Percentiles rank a stretch among this genome's conserved stretches.
Evolutionary conservation across 1,140 invertebrate genomes (phyloP).

Genomic region (Zaprionus nigranus): DNA sequence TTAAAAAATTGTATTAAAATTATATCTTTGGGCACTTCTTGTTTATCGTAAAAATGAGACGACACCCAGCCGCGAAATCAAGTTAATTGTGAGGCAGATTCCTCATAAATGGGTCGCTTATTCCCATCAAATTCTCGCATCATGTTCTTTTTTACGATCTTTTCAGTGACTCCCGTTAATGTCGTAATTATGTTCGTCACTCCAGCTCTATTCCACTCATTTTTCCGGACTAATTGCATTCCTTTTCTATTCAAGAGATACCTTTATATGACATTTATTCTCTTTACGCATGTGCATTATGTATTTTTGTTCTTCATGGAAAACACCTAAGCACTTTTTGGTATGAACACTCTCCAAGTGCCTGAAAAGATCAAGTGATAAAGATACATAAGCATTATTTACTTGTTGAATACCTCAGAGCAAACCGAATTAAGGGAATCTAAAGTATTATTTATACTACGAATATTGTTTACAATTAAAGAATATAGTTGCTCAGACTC

Average conservation of each 20-base stretch:
- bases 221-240: conserved; percentile 60
- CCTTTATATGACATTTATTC: background rate
- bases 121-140: conserved; percentile 41
- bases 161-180: conserved; percentile 50
- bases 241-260: conserved; percentile 2
- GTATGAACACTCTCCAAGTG: background rate
- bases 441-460: too few relatives aligned
- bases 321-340: background rate
- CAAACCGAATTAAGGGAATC: too few relatives aligned
- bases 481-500: too few relatives aligned
- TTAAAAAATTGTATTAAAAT: conserved; percentile 69
- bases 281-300: background rate
- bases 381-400: background rate
- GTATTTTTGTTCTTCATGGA: background rate
- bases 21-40: conserved; percentile 14
- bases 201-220: conserved; percentile 58
- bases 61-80: conserved; percentile 26
- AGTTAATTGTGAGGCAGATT: conserved; percentile 50
- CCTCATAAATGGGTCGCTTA: conserved; percentile 56
- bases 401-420: too few relatives aligned
- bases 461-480: too few relatives aligned
- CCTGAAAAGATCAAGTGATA: background rate
- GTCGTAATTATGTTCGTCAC: conserved; percentile 58
- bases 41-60: conserved; percentile 43
- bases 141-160: conserved; percentile 64